Conservation (phyloP, 2,888 invertebrate genomes). For the Timandra comae region DNA sequence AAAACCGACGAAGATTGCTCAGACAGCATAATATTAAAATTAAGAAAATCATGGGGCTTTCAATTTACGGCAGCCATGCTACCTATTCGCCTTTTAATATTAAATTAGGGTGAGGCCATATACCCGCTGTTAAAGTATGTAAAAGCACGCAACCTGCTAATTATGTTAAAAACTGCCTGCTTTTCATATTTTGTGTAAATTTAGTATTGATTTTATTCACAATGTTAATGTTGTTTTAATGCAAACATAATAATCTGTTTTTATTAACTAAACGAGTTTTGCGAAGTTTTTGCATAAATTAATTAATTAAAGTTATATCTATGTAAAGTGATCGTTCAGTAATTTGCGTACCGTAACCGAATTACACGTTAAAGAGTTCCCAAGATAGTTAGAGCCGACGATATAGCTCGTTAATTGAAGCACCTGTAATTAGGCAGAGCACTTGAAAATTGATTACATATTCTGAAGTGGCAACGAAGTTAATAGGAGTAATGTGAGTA, state of each 20-base stretch:
- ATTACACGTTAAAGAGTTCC: conserved; percentile 36
- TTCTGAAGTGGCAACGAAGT: conserved; percentile 51
- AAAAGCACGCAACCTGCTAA: conserved; percentile 21
- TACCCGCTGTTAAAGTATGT: conserved; percentile 12
- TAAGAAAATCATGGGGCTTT: conserved; percentile 10
- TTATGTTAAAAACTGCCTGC: conserved; percentile 18
- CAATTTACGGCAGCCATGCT: conserved; percentile 18
- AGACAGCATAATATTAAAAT: conserved; percentile 1
- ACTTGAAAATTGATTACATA: conserved; percentile 55
- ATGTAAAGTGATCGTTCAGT: neutral
- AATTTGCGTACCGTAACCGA: conserved; percentile 12
- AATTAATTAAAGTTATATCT: neutral
- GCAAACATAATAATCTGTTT: too few species aligned
- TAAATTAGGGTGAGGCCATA: conserved; percentile 19
- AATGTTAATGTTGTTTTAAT: too few species aligned
- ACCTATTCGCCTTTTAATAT: conserved; percentile 21
- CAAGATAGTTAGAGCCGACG: conserved; percentile 40
- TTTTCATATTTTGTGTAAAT: conserved; percentile 8
- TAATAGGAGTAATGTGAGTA: conserved; percentile 68
- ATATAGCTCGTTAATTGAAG: conserved; percentile 57
- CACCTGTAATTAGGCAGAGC: conserved; percentile 56
- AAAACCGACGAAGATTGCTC: too few species aligned
- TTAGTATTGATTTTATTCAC: too few species aligned
- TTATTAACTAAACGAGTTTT: too few species aligned
- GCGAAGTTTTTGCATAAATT: too few species aligned